These are phyloP conservation scores for Malacoraja senta DNA, from an alignment of 2,797 vertebrate species.

Conservation along the genomic window DNA sequence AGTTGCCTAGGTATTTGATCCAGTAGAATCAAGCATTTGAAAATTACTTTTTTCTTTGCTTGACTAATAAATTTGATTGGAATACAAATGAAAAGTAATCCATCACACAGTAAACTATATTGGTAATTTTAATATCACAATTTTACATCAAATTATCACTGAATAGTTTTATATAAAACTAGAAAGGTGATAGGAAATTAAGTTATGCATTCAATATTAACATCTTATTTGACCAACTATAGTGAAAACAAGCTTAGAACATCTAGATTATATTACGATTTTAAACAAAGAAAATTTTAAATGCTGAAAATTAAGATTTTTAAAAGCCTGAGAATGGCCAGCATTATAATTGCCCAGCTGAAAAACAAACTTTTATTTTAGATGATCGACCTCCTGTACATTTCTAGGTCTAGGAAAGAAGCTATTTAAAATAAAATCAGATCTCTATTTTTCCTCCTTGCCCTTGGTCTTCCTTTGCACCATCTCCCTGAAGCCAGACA, in stretches of 20 bases:
- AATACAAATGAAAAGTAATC: not conserved
- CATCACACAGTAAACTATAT: not conserved
- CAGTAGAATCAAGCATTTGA: not conserved
- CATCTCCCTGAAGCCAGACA: conserved; percentile 93
- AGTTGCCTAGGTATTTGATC: not conserved
- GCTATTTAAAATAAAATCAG: not conserved
- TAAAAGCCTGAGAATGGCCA: not conserved
- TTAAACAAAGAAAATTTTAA: conserved; percentile 1
- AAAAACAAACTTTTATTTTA: not conserved
- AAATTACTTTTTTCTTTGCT: not conserved
- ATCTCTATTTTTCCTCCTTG: conserved; percentile 62
- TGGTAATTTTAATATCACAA: conserved; percentile 26
- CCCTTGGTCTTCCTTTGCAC: conserved; percentile 72
- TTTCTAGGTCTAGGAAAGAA: not conserved
- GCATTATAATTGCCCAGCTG: not conserved
- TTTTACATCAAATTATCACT: conserved; percentile 12
- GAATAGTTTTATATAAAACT: not conserved
- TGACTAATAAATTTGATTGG: not conserved
- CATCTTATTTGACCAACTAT: not conserved
- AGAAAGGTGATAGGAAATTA: conserved; percentile 1
- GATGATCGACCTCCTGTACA: not conserved
- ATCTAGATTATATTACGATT: not conserved
- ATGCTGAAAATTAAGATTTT: not conserved
- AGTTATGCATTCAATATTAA: not conserved
- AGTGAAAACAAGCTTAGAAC: conserved; percentile 1